Percentiles rank a stretch among this genome's conserved stretches.
Conservation (phyloP, 2,888 invertebrate species). For the Boloria euphrosyne region DNA sequence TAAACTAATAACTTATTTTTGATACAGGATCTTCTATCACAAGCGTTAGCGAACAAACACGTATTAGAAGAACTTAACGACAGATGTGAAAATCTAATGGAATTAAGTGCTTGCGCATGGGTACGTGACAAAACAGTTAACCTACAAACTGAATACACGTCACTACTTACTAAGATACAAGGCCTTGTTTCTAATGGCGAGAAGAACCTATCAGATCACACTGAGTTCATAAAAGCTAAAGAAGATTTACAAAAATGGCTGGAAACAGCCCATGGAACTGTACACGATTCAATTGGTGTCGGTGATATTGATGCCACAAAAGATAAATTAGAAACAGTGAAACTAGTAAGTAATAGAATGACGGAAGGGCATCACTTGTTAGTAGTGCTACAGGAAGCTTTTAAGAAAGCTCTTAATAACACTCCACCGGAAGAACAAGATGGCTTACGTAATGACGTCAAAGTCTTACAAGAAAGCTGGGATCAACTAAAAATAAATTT, state of each 20-base stretch:
- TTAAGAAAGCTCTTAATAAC: slow-evolving; percentile 91
- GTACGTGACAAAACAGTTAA: slow-evolving; percentile 93
- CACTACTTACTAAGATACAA: slow-evolving; percentile 89
- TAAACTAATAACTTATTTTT: slow-evolving; percentile 20
- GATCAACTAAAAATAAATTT: slow-evolving; percentile 93
- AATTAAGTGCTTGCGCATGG: slow-evolving; percentile 91
- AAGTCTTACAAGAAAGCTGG: slow-evolving; percentile 91
- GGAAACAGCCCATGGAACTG: slow-evolving; percentile 88
- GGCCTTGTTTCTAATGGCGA: slow-evolving; percentile 92
- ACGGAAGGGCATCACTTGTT: slow-evolving; percentile 93
- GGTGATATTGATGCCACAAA: slow-evolving; percentile 90
- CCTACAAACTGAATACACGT: slow-evolving; percentile 91
- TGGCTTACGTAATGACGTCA: slow-evolving; percentile 88
- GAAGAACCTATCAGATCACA: slow-evolving; percentile 94
- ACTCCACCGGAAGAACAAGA: slow-evolving; percentile 92
- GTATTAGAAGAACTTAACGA: slow-evolving; percentile 93
- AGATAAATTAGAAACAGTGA: slow-evolving; percentile 91
- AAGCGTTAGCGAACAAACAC: slow-evolving; percentile 89
- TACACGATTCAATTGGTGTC: slow-evolving; percentile 91
- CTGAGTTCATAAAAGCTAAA: slow-evolving; percentile 94
- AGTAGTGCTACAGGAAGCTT: slow-evolving; percentile 91
- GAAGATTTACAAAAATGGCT: slow-evolving; percentile 93
- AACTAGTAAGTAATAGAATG: slow-evolving; percentile 87
- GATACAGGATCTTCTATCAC: slow-evolving; percentile 85
- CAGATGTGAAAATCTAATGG: slow-evolving; percentile 92